Base-by-base conservation (phyloP, 2,888 invertebrate species). In the Drosophila conformis region DNA sequence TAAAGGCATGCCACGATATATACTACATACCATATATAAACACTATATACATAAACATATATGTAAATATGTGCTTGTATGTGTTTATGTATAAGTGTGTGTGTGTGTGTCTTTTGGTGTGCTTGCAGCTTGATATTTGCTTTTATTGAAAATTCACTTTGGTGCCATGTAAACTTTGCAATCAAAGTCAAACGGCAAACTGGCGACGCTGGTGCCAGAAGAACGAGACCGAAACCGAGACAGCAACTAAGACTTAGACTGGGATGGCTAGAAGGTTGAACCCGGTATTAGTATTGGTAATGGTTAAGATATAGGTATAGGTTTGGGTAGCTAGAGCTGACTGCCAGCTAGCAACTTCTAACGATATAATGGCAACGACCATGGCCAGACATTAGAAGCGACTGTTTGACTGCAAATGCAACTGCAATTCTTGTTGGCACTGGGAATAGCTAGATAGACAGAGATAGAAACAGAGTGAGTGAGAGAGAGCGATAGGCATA, bases 111-210 rank as follows among this genome's bases (percentile, higher is more conserved):
- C 58, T 73, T 58, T 80, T 68, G 80, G 66, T 69, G 57, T 48
- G 82, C 67, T 66, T 68, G 66, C 62, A 76, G 82, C 80, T 83
- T 87, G 87, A 89, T 90, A 87, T 87, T 87, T 90, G 78, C 87
- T 85, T 83, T 90, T 87, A 90, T 88, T 88, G 90, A 88, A 88
- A 89, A 88, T 88, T 90, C 87, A 90, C 90, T 90, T 89, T 89
- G 91, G 89, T 90, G 85, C 90, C 91, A 90, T 89, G 90, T 90
- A 89, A 89, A 89, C 79, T 89, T 89, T 91, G 84, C 91, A 89
- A 89, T 90, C 89, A 91, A 90, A 90, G 90, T 85, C 88, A 85
- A 85, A 83, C 76, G 74, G 71, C 68, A 73, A 78, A 72, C 75
- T 69, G 69, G 75, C 67, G 79, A 71, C 74, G 75, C 51, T 77